Base-by-base conservation (phyloP, 2,797 vertebrate species). In the Loriculus beryllinus region DNA sequence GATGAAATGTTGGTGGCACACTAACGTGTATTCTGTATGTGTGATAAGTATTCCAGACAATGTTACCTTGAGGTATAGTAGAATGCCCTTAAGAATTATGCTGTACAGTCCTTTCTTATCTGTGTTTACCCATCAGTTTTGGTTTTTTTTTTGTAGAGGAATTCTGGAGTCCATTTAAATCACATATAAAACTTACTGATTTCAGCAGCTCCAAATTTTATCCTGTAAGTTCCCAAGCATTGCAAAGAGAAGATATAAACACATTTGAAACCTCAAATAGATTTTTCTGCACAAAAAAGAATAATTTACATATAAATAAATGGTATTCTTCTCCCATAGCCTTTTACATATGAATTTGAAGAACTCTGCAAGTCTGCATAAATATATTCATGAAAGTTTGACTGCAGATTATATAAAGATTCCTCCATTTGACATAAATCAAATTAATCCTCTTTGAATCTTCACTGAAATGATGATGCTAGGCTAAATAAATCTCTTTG, bases 401-500 rank as follows among this genome's bases (percentile, higher is more conserved):
- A 93, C 72, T 92, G 83, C 54, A 94, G 85, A 91, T 95, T 94
- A 96, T 81, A 91, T 82, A 95, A 95, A 92, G 70, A 91, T 93
- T 92, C 77, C 59, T 89, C 88, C 92, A 93, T 92, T 95, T 97
- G 95, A 93, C 95, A 95, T 74, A 95, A 92, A 96, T 92, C 92
- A 95, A 95, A 96, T 95, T 95, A 95, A 94, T 95, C 85, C 47
- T 82, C 57, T 93, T 92, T 96, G 86, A 96, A 92, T 95, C 89
- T 93, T 93, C 83, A 86, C 72, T 63, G 92, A 89, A 93, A 92
- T 0, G 47, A 90, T 62, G 91, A 88, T 92, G 82, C 75, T 80
- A 96, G 86, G 88, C 96, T 94, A 92, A 86, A 97, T 95, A 96
- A 96, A 93, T 94, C 90, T 75, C 91, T 93, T 95, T 95, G 94